phyloP scores from a whole-genome alignment of 2,113 vertebrate species.

The Aegithalos caudatus region DNA sequence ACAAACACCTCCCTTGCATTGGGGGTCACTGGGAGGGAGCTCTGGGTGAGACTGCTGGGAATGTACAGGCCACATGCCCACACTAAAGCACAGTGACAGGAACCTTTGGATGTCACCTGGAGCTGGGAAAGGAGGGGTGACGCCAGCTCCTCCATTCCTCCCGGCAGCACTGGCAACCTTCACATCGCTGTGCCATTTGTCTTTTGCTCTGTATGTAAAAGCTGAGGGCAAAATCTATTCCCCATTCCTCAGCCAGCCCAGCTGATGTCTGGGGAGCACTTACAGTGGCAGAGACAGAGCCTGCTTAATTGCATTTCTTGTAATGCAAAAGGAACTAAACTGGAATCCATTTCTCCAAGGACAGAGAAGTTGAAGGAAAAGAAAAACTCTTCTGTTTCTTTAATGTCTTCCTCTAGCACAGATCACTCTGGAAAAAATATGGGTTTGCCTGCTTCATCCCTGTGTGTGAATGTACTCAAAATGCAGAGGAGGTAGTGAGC shows the following conservation, averaged over 20 bases:
- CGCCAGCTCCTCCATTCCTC: neutral
- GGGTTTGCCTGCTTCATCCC: neutral
- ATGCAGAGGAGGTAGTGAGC: neutral
- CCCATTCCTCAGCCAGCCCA: neutral
- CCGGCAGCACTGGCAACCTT: neutral
- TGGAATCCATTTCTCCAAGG: slow-evolving; percentile 3
- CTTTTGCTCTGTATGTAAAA: neutral
- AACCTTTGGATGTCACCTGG: neutral
- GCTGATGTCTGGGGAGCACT: neutral
- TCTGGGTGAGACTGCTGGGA: neutral
- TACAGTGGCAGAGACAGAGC: neutral
- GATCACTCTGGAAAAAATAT: neutral
- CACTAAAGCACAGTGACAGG: neutral
- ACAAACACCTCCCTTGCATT: neutral
- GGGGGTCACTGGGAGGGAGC: neutral
- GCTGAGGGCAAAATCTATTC: neutral
- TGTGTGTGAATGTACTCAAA: neutral
- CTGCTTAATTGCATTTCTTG: neutral
- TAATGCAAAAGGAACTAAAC: slow-evolving; percentile 22
- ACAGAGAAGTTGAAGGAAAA: neutral
- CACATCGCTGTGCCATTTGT: neutral
- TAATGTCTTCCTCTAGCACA: neutral
- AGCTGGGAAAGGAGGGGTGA: neutral
- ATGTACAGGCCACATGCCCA: rapidly evolving
- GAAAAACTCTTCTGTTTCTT: neutral